Evolutionary conservation across 2,113 vertebrate species (phyloP).

Genomic region (Perca fluviatilis): DNA sequence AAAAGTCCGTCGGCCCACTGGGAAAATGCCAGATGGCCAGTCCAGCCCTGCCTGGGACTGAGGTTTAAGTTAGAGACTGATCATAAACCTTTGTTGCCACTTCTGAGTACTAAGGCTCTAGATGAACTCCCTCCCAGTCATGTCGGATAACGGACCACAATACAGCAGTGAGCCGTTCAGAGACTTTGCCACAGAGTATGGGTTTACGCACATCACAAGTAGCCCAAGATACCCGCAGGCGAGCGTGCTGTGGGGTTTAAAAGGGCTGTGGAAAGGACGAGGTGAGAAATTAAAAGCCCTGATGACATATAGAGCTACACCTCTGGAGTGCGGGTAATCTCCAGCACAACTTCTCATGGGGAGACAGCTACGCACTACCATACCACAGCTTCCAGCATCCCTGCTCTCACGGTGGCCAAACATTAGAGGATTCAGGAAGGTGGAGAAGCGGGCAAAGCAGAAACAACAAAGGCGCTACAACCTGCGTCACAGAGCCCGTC

Average conservation of each 20-base stretch:
- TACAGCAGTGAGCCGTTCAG: not conserved
- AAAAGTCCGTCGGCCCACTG: too few species aligned
- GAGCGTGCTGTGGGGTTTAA: not conserved
- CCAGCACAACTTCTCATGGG: not conserved
- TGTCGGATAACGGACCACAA: not conserved
- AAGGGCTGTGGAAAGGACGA: constrained; percentile 11
- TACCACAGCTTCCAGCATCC: constrained; percentile 2
- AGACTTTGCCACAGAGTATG: not conserved
- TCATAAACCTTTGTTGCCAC: too few species aligned
- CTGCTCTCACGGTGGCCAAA: not conserved
- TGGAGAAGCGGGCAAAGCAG: not conserved
- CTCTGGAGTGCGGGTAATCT: not conserved
- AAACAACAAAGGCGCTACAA: not conserved
- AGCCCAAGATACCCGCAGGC: constrained; percentile 3
- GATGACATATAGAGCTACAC: not conserved
- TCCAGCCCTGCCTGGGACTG: too few species aligned
- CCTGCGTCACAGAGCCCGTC: too few species aligned
- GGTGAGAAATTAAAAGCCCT: not conserved
- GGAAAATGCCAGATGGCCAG: too few species aligned
- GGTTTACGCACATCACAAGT: not conserved
- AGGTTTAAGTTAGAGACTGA: too few species aligned
- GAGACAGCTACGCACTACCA: not conserved
- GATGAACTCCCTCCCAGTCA: too few species aligned
- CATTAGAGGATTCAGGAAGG: too few species aligned
- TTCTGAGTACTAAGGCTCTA: too few species aligned